These are phyloP conservation scores for Phasia obesa DNA, from an alignment of 2,888 invertebrate genomes.

Conservation along the genomic window DNA sequence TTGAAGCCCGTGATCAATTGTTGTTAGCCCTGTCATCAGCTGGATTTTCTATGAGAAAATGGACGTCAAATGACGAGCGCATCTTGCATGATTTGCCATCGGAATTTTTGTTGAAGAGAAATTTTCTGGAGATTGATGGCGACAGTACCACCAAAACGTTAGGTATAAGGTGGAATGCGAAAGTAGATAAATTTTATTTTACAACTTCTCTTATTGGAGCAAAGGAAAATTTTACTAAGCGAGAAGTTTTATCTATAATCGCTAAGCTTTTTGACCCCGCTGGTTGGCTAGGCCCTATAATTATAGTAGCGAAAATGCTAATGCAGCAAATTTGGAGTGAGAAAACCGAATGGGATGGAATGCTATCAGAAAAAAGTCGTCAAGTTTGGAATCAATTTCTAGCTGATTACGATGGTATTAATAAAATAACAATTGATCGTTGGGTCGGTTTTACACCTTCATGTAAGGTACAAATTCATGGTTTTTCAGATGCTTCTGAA, in stretches of 20 bases:
- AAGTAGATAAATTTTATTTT: not conserved
- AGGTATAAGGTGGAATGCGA: not conserved
- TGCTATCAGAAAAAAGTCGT: not conserved
- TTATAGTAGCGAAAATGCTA: slow-evolving; percentile 16
- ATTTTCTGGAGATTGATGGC: not conserved
- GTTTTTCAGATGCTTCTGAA: slow-evolving; percentile 21
- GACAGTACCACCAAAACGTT: not conserved
- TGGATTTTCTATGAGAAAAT: too few relatives aligned
- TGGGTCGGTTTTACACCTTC: too few relatives aligned
- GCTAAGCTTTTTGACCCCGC: too few relatives aligned
- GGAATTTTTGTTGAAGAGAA: too few relatives aligned
- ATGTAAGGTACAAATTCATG: too few relatives aligned
- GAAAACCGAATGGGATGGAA: slow-evolving; percentile 4
- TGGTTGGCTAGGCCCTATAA: too few relatives aligned
- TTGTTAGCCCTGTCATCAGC: too few relatives aligned
- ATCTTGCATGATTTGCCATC: too few relatives aligned
- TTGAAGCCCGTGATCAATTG: too few relatives aligned
- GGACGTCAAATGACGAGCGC: too few relatives aligned
- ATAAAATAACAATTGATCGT: too few relatives aligned
- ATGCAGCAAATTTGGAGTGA: slow-evolving; percentile 24
- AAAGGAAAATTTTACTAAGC: too few relatives aligned
- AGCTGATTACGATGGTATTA: not conserved
- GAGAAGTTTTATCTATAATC: not conserved
- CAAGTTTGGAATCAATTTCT: not conserved
- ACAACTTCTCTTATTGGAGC: not conserved